Evolutionary conservation across 2,113 vertebrate genomes (phyloP).

Genomic region (Mola mola): DNA sequence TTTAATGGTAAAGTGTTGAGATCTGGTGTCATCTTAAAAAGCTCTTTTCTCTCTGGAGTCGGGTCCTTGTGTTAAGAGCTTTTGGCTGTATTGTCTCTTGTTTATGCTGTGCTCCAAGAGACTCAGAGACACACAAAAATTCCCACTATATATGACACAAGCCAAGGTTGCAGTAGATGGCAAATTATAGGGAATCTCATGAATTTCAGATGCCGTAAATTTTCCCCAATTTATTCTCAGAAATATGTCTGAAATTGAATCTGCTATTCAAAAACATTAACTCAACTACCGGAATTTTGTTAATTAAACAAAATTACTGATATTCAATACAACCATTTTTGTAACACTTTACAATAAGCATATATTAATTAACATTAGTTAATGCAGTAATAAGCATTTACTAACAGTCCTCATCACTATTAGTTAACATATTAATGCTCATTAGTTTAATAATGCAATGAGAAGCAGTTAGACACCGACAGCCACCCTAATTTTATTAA

Average conservation of each 20-base stretch:
- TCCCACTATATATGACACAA: slow-evolving; percentile 27
- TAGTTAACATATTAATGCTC: no score
- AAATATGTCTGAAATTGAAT: slow-evolving; percentile 25
- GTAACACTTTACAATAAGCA: no score
- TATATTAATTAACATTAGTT: no score
- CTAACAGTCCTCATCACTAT: no score
- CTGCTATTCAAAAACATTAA: slow-evolving; percentile 11
- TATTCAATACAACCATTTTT: no score
- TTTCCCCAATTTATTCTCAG: slow-evolving; percentile 4
- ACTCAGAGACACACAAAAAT: slow-evolving; percentile 29
- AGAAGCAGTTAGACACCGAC: no score
- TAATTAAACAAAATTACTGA: no score
- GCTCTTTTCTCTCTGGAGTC: slow-evolving; percentile 1
- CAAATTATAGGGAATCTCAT: slow-evolving; percentile 34
- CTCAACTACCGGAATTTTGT: no score
- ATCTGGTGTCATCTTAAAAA: no score
- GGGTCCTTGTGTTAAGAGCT: slow-evolving; percentile 34
- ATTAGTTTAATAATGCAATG: no score
- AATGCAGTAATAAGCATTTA: no score
- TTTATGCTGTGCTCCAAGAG: slow-evolving; percentile 24
- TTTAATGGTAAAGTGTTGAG: slow-evolving; percentile 21
- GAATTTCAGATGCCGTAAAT: slow-evolving; percentile 53
- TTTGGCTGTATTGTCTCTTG: slow-evolving; percentile 39
- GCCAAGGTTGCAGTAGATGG: slow-evolving; percentile 53
- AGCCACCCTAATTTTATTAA: no score